Evolutionary conservation across 2,888 invertebrate species (phyloP).

Genomic region (Athalia rosae): DNA sequence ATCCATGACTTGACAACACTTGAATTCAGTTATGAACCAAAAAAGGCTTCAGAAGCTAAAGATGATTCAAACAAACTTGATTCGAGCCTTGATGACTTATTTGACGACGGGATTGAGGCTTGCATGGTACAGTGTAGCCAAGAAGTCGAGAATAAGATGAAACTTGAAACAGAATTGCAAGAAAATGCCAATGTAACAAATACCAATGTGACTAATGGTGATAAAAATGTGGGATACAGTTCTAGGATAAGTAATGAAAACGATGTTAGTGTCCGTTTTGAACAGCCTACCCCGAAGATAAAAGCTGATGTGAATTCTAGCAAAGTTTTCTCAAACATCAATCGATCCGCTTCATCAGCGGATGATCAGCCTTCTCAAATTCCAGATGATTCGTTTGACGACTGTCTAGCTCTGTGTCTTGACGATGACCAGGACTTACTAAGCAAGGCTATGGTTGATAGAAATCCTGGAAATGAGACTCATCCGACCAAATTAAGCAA

Average conservation of each 20-base stretch:
- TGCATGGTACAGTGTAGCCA: slow-evolving; percentile 64
- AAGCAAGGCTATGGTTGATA: slow-evolving; percentile 1
- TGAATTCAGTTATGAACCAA: not conserved
- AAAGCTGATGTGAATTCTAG: not conserved
- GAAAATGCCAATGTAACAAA: no score
- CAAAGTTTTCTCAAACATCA: not conserved
- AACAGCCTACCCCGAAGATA: not conserved
- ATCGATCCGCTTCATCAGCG: not conserved
- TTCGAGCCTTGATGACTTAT: slow-evolving; percentile 57
- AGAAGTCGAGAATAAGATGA: slow-evolving; percentile 61
- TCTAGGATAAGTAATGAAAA: not conserved
- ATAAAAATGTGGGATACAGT: not conserved
- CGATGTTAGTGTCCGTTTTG: not conserved
- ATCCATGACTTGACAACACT: slow-evolving; percentile 41
- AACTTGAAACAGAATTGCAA: not conserved
- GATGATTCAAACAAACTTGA: not conserved
- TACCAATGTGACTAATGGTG: no score
- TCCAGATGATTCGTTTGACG: slow-evolving; percentile 65
- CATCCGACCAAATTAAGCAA: slow-evolving; percentile 32
- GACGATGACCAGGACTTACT: slow-evolving; percentile 53
- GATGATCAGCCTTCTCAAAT: slow-evolving; percentile 50
- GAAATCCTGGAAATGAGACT: slow-evolving; percentile 27
- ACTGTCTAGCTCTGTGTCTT: slow-evolving; percentile 58
- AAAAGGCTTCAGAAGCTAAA: not conserved
- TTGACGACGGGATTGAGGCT: slow-evolving; percentile 61